A percentile compares a stretch with the other conserved stretches of the same genome.
These are phyloP conservation scores for Zaprionus davidi DNA, from an alignment of 1,140 invertebrate genomes.

Conservation along the genomic window DNA sequence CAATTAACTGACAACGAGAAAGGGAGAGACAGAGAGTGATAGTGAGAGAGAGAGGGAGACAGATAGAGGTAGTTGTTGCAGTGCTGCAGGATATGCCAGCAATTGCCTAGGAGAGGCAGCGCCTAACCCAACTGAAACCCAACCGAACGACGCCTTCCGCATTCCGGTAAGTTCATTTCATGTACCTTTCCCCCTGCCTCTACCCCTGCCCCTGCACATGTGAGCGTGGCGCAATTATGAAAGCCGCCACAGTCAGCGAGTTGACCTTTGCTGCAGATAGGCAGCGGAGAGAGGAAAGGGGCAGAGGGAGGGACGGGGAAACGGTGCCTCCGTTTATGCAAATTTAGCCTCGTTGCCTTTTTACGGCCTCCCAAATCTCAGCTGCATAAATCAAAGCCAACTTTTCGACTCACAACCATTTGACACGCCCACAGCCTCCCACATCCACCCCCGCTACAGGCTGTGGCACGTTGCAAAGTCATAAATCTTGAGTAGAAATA, in stretches of 20 bases:
- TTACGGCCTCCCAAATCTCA: slow-evolving; percentile 21
- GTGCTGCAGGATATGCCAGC: slow-evolving; percentile 61
- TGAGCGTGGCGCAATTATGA: slow-evolving; percentile 23
- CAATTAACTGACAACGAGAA: slow-evolving; percentile 61
- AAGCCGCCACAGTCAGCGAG: slow-evolving; percentile 1
- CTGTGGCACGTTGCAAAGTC: slow-evolving; percentile 61
- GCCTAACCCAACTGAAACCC: slow-evolving; percentile 6
- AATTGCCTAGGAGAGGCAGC: slow-evolving; percentile 43
- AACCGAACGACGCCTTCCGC: slow-evolving; percentile 1
- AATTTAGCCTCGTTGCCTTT: slow-evolving; percentile 22
- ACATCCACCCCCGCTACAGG: slow-evolving; percentile 14
- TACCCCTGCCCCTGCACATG: not conserved
- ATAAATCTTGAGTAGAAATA: slow-evolving; percentile 64
- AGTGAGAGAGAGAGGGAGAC: too few relatives aligned
- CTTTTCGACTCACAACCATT: slow-evolving; percentile 44
- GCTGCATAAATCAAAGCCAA: slow-evolving; percentile 66
- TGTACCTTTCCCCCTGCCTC: not conserved
- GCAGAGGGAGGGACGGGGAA: not conserved
- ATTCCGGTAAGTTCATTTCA: slow-evolving; percentile 44
- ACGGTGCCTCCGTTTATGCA: slow-evolving; percentile 15
- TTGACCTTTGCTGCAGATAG: not conserved
- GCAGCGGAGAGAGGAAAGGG: too few relatives aligned
- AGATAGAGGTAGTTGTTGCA: slow-evolving; percentile 29
- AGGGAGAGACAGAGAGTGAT: not conserved
- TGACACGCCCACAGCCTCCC: slow-evolving; percentile 32